Base-by-base conservation (phyloP, 1,140 invertebrate genomes). In the Doryteuthis pealeii region DNA sequence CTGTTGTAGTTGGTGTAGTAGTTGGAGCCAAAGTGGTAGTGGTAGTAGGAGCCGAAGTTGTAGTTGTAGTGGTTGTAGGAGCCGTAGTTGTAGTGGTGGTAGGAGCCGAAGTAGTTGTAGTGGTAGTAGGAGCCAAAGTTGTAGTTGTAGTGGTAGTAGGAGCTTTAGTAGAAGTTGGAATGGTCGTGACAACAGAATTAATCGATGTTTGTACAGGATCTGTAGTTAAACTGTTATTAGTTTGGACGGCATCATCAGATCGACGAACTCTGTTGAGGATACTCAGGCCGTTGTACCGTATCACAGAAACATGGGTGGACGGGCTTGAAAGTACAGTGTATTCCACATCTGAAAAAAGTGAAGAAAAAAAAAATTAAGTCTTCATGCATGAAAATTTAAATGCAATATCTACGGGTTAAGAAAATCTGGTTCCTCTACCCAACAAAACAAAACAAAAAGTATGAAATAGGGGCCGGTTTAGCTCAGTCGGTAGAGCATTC, bases 221-320 rank as follows among this genome's bases (percentile, higher is more conserved):
- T 40, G 35, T 40, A 10, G 35, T 10, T n/a, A n/a, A n/a, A n/a
- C n/a, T n/a, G 3, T 3, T 40, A 40, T 40, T 10, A 40, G 35
- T 40, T 40, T 40, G 35, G 35, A 40, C 35, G 35, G 35, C 35
- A 40, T 40, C 10, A 40, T 40, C 35, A 40, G 35, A 40, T 40
- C 35, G 35, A 10, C 35, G 35, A 10, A 40, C 35, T 40, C 35
- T 40, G 3, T 58, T 58, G 32, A 58, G 62, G 33, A 18, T 35
- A 72, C 10, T 30, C 49, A 67, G 58, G 15, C 33, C 49, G 28
- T 66, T 58, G 26, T 40, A 49, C n/a, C 31, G 28, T 67, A 71
- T 71, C 68, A 71, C 69, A 75, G 70, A 43, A n/a, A n/a, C 8
- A 28, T 71, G 35, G 28, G 15, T 71, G 74, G 74, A 67, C 74